phyloP scores from a whole-genome alignment of 1,140 invertebrate species.

The Manduca sexta region DNA sequence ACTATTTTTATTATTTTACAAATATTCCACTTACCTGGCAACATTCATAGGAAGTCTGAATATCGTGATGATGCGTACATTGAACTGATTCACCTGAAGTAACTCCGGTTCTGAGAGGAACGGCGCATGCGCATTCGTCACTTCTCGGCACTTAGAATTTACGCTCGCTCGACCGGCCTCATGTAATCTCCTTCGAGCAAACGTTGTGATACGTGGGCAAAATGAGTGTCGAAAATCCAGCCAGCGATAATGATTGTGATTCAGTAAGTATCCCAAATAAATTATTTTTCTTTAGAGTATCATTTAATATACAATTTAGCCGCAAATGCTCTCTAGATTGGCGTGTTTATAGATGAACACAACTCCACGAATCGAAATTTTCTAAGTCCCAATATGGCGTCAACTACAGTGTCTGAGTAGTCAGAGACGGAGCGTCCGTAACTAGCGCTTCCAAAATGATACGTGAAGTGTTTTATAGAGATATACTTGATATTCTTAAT shows the following conservation, averaged over 20 bases:
- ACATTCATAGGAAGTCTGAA: slow-evolving; percentile 9
- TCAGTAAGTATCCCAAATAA: slow-evolving; percentile 55
- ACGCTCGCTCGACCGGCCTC: slow-evolving; percentile 48
- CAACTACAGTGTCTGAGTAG: slow-evolving; percentile 77
- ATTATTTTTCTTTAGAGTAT: slow-evolving; percentile 20
- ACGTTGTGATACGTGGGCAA: slow-evolving; percentile 66
- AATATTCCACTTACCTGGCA: slow-evolving; percentile 1
- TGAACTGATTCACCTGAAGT: slow-evolving; percentile 55
- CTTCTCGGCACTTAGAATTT: slow-evolving; percentile 56
- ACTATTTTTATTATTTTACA: too few species aligned
- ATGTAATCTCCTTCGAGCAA: slow-evolving; percentile 60
- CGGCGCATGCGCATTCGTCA: slow-evolving; percentile 57
- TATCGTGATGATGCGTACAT: slow-evolving; percentile 27
- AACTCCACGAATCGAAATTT: slow-evolving; percentile 76
- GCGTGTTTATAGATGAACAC: slow-evolving; percentile 50
- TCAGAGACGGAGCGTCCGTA: slow-evolving; percentile 48
- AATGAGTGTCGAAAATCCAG: slow-evolving; percentile 72
- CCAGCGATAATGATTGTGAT: slow-evolving; percentile 64
- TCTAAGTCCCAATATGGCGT: slow-evolving; percentile 91
- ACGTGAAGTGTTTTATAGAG: slow-evolving; percentile 1
- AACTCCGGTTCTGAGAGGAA: slow-evolving; percentile 23
- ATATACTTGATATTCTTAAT: background rate
- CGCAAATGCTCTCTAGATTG: slow-evolving; percentile 11
- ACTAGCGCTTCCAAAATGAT: slow-evolving; percentile 14
- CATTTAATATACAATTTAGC: slow-evolving; percentile 22